phyloP scores from a whole-genome alignment of 1,140 invertebrate genomes.

The Brachionus paranguensis region DNA sequence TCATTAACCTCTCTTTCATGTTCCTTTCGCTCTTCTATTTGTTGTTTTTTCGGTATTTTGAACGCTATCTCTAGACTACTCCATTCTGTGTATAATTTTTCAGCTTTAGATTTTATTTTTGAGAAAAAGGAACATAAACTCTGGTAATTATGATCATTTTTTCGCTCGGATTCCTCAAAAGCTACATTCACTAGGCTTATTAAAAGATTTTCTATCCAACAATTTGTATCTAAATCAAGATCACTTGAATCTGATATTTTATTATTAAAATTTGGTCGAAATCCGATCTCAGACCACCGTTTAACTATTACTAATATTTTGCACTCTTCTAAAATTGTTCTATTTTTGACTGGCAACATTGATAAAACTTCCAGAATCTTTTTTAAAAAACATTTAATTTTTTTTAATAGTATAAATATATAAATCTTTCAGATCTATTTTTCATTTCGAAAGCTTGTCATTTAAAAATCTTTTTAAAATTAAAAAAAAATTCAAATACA shows the following conservation, averaged over 20 bases:
- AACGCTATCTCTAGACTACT: slow-evolving; percentile 65
- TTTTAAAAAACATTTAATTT: no score
- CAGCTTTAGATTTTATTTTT: slow-evolving; percentile 43
- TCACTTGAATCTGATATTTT: background rate
- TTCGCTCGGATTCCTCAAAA: slow-evolving; percentile 42
- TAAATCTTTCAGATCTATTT: no score
- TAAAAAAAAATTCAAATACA: no score
- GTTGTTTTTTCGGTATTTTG: slow-evolving; percentile 86
- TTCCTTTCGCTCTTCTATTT: slow-evolving; percentile 61
- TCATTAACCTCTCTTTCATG: slow-evolving; percentile 50
- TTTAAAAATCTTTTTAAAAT: no score
- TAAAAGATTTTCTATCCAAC: slow-evolving; percentile 14
- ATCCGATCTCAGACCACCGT: slow-evolving; percentile 62
- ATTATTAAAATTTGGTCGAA: slow-evolving; percentile 10
- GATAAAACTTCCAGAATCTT: slow-evolving; percentile 70
- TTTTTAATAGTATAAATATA: no score
- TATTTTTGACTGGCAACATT: slow-evolving; percentile 80
- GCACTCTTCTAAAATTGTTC: slow-evolving; percentile 82
- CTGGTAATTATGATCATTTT: slow-evolving; percentile 36
- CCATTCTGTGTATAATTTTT: slow-evolving; percentile 56
- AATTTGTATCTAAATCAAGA: background rate
- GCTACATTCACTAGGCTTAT: slow-evolving; percentile 42
- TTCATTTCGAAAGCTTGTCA: no score
- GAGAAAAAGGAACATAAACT: background rate
- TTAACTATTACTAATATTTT: slow-evolving; percentile 72